phyloP scores from a whole-genome alignment of 2,797 vertebrate species.

The Channa striata region DNA sequence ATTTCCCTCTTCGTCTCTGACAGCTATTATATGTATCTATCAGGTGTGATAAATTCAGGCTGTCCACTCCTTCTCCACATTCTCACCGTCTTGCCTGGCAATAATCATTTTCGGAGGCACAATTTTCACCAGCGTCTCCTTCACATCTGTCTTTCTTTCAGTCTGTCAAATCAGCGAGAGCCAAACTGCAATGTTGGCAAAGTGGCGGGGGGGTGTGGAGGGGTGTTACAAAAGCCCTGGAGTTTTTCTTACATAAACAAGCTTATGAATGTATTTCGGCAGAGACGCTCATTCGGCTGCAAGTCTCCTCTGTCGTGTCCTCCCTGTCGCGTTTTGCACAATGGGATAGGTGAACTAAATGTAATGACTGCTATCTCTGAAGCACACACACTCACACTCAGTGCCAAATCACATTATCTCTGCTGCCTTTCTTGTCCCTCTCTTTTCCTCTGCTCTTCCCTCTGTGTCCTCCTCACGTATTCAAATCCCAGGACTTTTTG shows the following conservation, averaged over 20 bases:
- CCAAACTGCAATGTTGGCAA: not conserved
- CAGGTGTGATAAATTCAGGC: constrained; percentile 57
- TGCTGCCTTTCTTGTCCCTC: constrained; percentile 39
- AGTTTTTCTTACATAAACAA: not conserved
- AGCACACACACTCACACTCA: constrained; percentile 26
- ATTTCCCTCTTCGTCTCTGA: constrained; percentile 21
- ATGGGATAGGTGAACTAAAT: constrained; percentile 40
- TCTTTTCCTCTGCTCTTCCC: constrained; percentile 45
- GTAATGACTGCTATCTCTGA: constrained; percentile 53
- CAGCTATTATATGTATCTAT: constrained; percentile 53
- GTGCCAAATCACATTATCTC: constrained; percentile 59
- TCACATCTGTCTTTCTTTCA: constrained; percentile 41
- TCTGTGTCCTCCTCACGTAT: constrained; percentile 60
- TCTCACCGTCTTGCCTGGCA: constrained; percentile 39
- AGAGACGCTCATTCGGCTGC: constrained; percentile 22
- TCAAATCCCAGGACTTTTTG: constrained; percentile 60
- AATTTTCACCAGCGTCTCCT: constrained; percentile 34
- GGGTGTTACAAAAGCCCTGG: not conserved
- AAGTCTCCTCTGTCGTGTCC: constrained; percentile 31
- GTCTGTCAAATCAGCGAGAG: constrained; percentile 2
- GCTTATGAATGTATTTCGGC: constrained; percentile 17
- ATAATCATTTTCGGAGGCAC: constrained; percentile 46
- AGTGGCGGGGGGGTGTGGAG: not conserved
- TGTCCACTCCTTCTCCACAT: constrained; percentile 49
- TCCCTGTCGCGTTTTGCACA: constrained; percentile 25